Conservation (phyloP, 1,140 invertebrate genomes). For the Apolygus lucorum region DNA sequence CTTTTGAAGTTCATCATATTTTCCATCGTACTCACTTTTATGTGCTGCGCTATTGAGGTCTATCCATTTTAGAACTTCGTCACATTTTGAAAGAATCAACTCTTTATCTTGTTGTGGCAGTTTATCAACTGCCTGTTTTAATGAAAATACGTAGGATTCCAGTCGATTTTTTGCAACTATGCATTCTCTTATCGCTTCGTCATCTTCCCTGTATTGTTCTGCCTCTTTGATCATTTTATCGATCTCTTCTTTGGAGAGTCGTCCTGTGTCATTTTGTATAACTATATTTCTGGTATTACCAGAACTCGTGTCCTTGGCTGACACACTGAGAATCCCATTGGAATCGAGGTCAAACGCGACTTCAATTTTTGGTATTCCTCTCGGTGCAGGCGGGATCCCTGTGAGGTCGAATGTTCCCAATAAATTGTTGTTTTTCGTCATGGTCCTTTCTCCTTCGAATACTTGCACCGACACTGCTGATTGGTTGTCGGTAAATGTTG, state of each 20-base stretch:
- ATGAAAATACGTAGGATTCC: not conserved
- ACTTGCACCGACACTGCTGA: too few relatives aligned
- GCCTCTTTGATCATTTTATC: conserved; percentile 54
- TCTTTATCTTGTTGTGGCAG: too few relatives aligned
- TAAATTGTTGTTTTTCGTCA: conserved; percentile 88
- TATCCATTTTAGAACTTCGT: too few relatives aligned
- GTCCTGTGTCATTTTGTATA: conserved; percentile 95
- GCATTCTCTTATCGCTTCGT: conserved; percentile 8
- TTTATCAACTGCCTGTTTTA: too few relatives aligned
- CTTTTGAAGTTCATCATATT: too few relatives aligned
- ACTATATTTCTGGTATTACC: conserved; percentile 97
- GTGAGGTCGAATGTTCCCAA: too few relatives aligned
- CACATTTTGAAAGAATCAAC: too few relatives aligned
- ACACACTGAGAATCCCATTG: conserved; percentile 81
- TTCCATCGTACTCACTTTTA: too few relatives aligned
- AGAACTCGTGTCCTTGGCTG: conserved; percentile 80
- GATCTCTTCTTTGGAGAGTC: too few relatives aligned
- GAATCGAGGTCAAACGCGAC: conserved; percentile 86
- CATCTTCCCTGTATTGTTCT: not conserved
- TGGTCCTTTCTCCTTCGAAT: conserved; percentile 85
- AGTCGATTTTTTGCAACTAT: not conserved
- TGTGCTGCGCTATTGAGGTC: too few relatives aligned
- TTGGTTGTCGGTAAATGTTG: too few relatives aligned
- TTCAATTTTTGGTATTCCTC: conserved; percentile 88
- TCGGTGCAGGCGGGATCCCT: conserved; percentile 86